Evolutionary conservation across 2,888 invertebrate genomes (phyloP).

Genomic region (Heliconius aoede): DNA sequence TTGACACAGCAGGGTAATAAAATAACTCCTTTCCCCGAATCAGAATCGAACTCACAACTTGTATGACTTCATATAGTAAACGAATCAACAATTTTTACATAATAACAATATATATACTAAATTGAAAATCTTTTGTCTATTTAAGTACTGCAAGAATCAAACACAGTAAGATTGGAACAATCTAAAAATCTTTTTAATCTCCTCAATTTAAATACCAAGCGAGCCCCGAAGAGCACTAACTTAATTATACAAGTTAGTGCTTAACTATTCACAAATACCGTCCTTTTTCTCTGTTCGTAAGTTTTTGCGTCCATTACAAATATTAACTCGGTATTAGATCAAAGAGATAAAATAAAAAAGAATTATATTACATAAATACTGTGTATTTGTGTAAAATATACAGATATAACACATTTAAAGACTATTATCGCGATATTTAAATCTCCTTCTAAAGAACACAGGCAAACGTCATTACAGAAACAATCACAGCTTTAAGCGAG

Average conservation of each 20-base stretch:
- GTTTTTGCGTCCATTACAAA: slow-evolving; percentile 10
- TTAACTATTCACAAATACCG: slow-evolving; percentile 25
- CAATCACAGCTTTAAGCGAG: slow-evolving; percentile 24
- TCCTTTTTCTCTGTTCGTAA: slow-evolving; percentile 29
- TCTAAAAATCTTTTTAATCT: slow-evolving; percentile 38
- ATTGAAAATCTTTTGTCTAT: background rate
- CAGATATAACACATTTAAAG: background rate
- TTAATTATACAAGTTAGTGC: slow-evolving; percentile 37
- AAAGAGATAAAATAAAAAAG: too few relatives aligned
- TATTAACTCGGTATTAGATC: background rate
- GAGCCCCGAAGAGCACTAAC: slow-evolving; percentile 36
- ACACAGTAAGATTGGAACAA: slow-evolving; percentile 22
- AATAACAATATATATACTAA: background rate
- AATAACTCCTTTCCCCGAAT: background rate
- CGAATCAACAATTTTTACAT: background rate
- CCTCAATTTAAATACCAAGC: slow-evolving; percentile 41
- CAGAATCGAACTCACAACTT: background rate
- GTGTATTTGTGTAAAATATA: background rate
- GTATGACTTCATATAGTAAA: background rate
- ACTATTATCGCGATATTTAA: background rate
- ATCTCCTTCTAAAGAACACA: background rate
- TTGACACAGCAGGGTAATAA: too few relatives aligned
- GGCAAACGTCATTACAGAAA: slow-evolving; percentile 9
- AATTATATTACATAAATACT: background rate
- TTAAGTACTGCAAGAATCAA: slow-evolving; percentile 16